Conservation (phyloP, 2,888 invertebrate genomes). For the Folsomia candida region DNA sequence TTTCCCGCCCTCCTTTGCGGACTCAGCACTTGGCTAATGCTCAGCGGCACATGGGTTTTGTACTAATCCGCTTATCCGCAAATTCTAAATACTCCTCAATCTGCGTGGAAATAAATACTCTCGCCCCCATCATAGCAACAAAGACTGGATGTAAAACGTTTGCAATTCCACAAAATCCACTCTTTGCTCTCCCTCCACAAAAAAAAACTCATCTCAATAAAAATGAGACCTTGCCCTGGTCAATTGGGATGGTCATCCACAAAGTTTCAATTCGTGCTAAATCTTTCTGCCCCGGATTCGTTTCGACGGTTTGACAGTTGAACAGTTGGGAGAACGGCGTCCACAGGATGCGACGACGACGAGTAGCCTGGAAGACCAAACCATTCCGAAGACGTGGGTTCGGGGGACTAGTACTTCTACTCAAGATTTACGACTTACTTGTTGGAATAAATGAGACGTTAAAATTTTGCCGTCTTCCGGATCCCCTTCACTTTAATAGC, state of each 20-base stretch:
- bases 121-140: neutral
- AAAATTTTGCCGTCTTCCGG: slow-evolving; percentile 7
- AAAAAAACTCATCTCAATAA: neutral
- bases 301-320: neutral
- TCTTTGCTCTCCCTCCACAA: neutral
- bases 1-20: neutral
- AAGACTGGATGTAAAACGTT: neutral
- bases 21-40: neutral
- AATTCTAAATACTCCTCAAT: neutral
- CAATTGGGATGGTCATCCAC: neutral
- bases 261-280: neutral
- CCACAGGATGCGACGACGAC: no score
- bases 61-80: neutral
- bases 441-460: slow-evolving; percentile 12
- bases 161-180: neutral
- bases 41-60: neutral
- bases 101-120: neutral
- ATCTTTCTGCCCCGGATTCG: neutral
- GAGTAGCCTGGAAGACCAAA: neutral
- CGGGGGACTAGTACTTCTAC: neutral
- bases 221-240: neutral
- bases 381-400: neutral
- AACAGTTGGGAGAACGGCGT: neutral
- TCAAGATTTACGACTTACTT: slow-evolving; percentile 6
- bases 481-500: neutral